These are phyloP conservation scores for Achroia grisella DNA, from an alignment of 1,140 invertebrate species.

Conservation along the genomic window DNA sequence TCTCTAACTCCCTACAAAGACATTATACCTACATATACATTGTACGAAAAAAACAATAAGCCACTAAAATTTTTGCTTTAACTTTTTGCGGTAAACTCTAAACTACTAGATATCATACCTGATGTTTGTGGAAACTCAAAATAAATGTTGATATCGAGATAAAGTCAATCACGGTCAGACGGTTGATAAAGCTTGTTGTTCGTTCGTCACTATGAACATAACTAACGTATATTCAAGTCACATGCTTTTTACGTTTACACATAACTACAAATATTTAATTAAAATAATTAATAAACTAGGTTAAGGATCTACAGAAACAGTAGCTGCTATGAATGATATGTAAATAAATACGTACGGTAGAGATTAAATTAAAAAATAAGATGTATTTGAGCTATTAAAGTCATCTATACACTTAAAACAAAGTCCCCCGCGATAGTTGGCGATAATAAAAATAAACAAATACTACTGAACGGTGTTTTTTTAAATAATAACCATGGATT, in stretches of 20 bases:
- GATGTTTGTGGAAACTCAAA: conserved; percentile 19
- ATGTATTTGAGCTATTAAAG: too few relatives aligned
- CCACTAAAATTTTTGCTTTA: too few relatives aligned
- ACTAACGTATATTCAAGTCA: conserved; percentile 24
- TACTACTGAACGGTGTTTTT: too few relatives aligned
- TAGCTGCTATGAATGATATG: conserved; percentile 8
- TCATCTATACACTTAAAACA: too few relatives aligned
- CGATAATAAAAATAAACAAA: too few relatives aligned
- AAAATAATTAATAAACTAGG: conserved; percentile 44
- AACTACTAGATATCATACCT: neutral
- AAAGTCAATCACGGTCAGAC: conserved; percentile 52
- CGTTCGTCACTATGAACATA: conserved; percentile 11
- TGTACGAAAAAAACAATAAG: too few relatives aligned
- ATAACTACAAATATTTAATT: conserved; percentile 43
- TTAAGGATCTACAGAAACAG: conserved; percentile 31
- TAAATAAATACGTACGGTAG: conserved; percentile 16
- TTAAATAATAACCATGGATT: too few relatives aligned
- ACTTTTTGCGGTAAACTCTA: too few relatives aligned
- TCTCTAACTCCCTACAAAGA: too few relatives aligned
- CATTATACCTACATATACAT: too few relatives aligned
- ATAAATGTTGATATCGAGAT: conserved; percentile 34
- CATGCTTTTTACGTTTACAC: conserved; percentile 38
- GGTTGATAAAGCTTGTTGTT: conserved; percentile 36
- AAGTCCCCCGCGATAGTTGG: too few relatives aligned
- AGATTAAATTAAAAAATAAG: neutral